These are phyloP conservation scores for Brachionus angularis DNA, from an alignment of 1,140 invertebrate species.

Conservation along the genomic window DNA sequence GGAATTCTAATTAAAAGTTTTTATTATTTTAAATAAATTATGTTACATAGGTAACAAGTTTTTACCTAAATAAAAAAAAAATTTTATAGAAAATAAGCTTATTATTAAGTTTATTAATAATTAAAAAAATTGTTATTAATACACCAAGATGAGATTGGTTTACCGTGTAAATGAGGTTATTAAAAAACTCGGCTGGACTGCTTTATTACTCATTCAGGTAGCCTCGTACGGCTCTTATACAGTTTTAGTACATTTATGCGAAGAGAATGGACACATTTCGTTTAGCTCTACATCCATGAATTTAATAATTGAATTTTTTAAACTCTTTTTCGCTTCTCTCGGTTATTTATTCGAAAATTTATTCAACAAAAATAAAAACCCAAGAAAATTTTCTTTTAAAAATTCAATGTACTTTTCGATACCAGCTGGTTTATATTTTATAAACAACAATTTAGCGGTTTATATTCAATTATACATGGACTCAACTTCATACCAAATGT, in stretches of 20 bases:
- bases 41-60: too few relatives aligned
- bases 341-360: background rate
- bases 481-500: slow-evolving; percentile 56
- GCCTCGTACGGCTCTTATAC: slow-evolving; percentile 55
- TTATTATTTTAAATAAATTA: too few relatives aligned
- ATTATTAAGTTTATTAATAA: too few relatives aligned
- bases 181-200: background rate
- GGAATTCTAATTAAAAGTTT: too few relatives aligned
- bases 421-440: slow-evolving; percentile 53
- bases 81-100: too few relatives aligned
- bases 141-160: too few relatives aligned
- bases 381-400: slow-evolving; percentile 24
- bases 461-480: slow-evolving; percentile 57
- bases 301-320: slow-evolving; percentile 52
- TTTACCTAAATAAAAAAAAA: too few relatives aligned
- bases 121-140: too few relatives aligned
- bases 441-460: slow-evolving; percentile 55
- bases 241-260: slow-evolving; percentile 53
- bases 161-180: too few relatives aligned
- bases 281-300: slow-evolving; percentile 53
- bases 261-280: slow-evolving; percentile 52
- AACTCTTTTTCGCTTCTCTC: slow-evolving; percentile 51
- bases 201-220: slow-evolving; percentile 47
- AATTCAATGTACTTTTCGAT: slow-evolving; percentile 49
- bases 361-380: slow-evolving; percentile 46